Conservation (phyloP, 2,888 invertebrate genomes). For the Hirtodrosophila histrioides region DNA sequence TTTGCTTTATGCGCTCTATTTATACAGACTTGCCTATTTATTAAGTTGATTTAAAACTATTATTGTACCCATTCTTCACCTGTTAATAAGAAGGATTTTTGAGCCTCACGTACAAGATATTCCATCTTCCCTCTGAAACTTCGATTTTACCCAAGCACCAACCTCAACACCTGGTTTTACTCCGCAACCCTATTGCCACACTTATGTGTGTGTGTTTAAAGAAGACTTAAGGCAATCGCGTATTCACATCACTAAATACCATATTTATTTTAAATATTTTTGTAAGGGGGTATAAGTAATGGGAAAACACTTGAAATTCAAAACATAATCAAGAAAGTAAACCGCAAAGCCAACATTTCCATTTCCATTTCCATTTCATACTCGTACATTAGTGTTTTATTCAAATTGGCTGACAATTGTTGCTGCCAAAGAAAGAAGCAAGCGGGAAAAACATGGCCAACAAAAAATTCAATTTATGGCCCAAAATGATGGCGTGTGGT, state of each 20-base stretch:
- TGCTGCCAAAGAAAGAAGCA: constrained; percentile 23
- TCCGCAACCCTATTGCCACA: no score
- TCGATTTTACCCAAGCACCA: no score
- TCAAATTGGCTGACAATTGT: constrained; percentile 53
- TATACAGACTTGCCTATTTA: no score
- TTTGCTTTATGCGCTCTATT: no score
- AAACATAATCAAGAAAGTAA: constrained; percentile 27
- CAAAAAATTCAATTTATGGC: constrained; percentile 50
- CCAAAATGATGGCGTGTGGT: constrained; percentile 34
- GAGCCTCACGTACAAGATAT: no score
- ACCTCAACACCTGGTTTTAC: no score
- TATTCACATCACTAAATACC: constrained; percentile 25
- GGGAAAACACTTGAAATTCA: constrained; percentile 36
- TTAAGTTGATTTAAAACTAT: no score
- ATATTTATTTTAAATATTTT: constrained; percentile 18
- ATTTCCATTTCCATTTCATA: constrained; percentile 11
- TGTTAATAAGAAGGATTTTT: no score
- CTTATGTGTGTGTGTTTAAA: no score
- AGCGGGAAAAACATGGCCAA: constrained; percentile 7
- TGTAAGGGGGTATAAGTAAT: neutral
- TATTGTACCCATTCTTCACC: no score
- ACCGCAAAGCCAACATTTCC: constrained; percentile 17
- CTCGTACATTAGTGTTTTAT: constrained; percentile 25
- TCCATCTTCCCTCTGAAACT: no score
- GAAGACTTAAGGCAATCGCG: neutral